Conservation (phyloP, 2,113 vertebrate genomes). For the Lagopus leucura region DNA sequence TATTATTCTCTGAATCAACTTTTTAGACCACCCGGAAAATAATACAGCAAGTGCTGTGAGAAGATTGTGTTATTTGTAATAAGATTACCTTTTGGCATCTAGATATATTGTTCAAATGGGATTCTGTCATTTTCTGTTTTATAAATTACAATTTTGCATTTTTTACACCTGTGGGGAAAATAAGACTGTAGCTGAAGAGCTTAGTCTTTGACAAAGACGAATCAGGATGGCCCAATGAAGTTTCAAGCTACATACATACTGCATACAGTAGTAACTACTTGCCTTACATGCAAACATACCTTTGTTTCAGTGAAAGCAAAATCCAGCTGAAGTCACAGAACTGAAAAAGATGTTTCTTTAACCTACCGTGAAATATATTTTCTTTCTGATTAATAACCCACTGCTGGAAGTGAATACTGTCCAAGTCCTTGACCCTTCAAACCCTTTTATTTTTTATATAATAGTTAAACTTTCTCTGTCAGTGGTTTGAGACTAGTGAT, state of each 20-base stretch:
- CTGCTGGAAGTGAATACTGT: conserved; percentile 40
- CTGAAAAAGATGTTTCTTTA: conserved; percentile 57
- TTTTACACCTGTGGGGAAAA: conserved; percentile 80
- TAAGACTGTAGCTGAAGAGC: conserved; percentile 62
- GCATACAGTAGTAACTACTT: conserved; percentile 64
- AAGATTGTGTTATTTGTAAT: conserved; percentile 77
- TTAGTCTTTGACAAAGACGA: conserved; percentile 72
- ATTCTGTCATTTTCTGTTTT: conserved; percentile 75
- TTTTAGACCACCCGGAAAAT: conserved; percentile 85
- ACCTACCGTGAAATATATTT: conserved; percentile 18
- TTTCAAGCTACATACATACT: conserved; percentile 33
- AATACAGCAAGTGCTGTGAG: conserved; percentile 76
- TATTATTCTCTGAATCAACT: conserved; percentile 85
- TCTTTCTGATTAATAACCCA: conserved; percentile 45
- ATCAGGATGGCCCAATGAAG: conserved; percentile 63
- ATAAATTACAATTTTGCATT: conserved; percentile 73
- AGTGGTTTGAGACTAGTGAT: conserved; percentile 56
- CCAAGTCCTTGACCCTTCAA: conserved; percentile 62
- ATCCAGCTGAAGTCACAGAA: conserved; percentile 9
- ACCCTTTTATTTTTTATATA: conserved; percentile 53
- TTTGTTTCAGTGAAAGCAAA: conserved; percentile 56
- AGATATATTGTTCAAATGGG: conserved; percentile 64
- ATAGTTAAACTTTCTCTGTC: conserved; percentile 65
- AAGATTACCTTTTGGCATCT: conserved; percentile 81
- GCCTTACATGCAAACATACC: conserved; percentile 33